Base-by-base conservation (phyloP, 2,888 invertebrate genomes). In the Brachypalpus laphriformis region DNA sequence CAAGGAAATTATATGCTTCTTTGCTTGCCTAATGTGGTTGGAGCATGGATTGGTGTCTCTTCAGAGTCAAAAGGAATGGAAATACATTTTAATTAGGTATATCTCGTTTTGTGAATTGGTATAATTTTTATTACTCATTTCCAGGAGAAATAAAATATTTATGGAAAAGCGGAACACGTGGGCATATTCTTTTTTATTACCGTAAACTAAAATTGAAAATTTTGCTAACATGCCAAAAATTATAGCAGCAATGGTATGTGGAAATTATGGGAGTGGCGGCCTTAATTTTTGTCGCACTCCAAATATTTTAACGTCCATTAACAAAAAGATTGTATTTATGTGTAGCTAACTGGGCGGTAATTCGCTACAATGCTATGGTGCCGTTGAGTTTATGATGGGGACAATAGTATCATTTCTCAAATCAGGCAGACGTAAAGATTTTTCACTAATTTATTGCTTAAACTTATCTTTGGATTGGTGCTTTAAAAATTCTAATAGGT, bases 31-130 rank as follows among this genome's bases (percentile, higher is more conserved):
- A 54, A 54, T 66, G 54, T 34, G 28, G 40, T 16, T 31, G 22
- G 57, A 47, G 16, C 34, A 47, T 47, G 45, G 3, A 37, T 34
- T 34, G 34, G 34, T 54, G n/a, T 42, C 54, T 18, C 25, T 6
- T n/a, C 25, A 56, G 51, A 3, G 34, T 11, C 22, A 31, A 40
- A n/a, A 14, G 11, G 18, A 59, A 40, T 40, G 59, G 20, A 51
- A 49, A 76, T 66, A 59, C 40, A 76, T 76, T 49, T 59, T 76
- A 68, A 68, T 76, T 76, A n/a, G n/a, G n/a, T n/a, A 76, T 42
- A 76, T 66, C 57, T 49, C 59, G 42, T 57, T 49, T 49, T 59
- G 40, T 49, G 49, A 76, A 76, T 57, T 75, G 65, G 34, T 47
- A 75, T 56, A 47, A 37, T 65, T 76, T 76, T 76, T 76, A 59